Percentiles rank a stretch among this genome's conserved stretches.
Conservation (phyloP, 2,888 invertebrate genomes). For the Eueremaeus valkanovi region DNA sequence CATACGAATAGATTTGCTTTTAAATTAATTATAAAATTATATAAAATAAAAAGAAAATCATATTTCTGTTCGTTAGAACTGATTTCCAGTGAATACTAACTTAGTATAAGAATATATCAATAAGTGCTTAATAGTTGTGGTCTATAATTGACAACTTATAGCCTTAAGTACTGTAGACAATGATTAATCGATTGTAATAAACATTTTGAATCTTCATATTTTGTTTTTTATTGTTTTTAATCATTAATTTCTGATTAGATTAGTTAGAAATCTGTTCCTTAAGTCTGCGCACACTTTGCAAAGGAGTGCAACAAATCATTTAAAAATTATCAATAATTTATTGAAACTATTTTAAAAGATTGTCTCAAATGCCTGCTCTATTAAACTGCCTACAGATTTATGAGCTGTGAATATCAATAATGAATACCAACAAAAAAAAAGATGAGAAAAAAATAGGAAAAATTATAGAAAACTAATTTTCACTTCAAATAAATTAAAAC, state of each 20-base stretch:
- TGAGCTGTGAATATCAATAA: constrained; percentile 9
- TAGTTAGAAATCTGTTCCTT: background rate
- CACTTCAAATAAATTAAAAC: too few species aligned
- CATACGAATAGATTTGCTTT: too few species aligned
- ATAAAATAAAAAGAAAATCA: too few species aligned
- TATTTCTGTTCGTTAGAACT: too few species aligned
- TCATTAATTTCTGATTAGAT: background rate
- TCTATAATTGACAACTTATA: background rate
- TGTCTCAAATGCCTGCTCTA: background rate
- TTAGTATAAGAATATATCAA: too few species aligned
- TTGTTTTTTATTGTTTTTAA: background rate
- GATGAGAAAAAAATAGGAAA: background rate
- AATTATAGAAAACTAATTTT: constrained; percentile 2
- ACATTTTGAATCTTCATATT: background rate
- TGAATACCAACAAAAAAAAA: background rate
- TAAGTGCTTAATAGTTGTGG: background rate
- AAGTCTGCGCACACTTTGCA: background rate
- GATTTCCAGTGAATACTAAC: too few species aligned
- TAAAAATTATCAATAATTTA: background rate
- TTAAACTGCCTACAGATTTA: background rate
- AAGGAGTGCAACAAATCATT: background rate
- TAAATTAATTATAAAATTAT: too few species aligned
- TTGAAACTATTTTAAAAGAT: background rate
- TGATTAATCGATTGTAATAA: background rate
- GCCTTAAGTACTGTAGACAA: background rate